Evolutionary conservation across 2,888 invertebrate species (phyloP).

Genomic region (Leucophora obtusa): DNA sequence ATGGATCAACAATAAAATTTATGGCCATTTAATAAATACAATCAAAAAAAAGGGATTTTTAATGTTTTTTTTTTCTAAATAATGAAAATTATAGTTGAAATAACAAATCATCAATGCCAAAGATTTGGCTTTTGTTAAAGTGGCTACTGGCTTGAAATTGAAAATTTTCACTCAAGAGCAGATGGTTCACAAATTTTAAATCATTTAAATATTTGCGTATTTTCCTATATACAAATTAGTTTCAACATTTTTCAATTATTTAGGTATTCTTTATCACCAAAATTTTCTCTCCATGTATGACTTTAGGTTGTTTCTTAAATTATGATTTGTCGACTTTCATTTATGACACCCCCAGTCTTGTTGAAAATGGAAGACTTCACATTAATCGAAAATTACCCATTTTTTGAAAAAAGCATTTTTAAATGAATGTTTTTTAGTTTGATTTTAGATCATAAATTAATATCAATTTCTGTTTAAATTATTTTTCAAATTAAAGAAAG

Average conservation of each 20-base stretch:
- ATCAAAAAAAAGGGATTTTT: conserved; percentile 23
- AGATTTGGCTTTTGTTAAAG: conserved; percentile 8
- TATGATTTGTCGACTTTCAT: too few relatives aligned
- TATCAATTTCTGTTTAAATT: too few relatives aligned
- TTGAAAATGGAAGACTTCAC: too few relatives aligned
- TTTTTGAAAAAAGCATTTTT: too few relatives aligned
- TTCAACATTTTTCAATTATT: neutral
- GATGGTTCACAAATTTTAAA: conserved; percentile 6
- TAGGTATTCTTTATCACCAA: neutral
- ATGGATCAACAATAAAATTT: conserved; percentile 12
- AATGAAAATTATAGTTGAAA: neutral
- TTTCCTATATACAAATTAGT: neutral
- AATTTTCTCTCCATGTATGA: neutral
- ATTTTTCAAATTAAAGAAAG: too few relatives aligned
- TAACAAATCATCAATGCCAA: conserved; percentile 7
- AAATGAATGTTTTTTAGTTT: too few relatives aligned
- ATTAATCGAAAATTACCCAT: too few relatives aligned
- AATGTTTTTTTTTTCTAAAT: neutral
- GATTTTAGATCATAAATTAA: too few relatives aligned
- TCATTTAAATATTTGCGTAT: neutral
- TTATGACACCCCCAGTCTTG: too few relatives aligned
- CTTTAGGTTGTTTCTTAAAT: too few relatives aligned
- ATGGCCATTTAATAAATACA: conserved; percentile 44
- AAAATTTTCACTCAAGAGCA: conserved; percentile 9
- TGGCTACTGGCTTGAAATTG: neutral